phyloP scores from a whole-genome alignment of 2,797 vertebrate genomes.

The Parotocinclus haroldoi region DNA sequence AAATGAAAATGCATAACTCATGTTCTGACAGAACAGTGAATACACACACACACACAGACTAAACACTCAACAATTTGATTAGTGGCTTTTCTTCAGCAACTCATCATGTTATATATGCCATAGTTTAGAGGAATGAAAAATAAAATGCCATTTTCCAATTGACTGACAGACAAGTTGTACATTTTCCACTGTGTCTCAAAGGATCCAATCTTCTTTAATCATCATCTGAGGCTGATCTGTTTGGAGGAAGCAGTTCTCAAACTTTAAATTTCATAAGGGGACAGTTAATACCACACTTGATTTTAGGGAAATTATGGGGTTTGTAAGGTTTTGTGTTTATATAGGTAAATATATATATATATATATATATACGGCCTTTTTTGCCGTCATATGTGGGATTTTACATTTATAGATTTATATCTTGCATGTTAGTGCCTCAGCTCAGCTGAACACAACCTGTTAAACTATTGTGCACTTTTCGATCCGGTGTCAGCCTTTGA shows the following conservation, averaged over 20 bases:
- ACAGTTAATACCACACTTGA: slow-evolving; percentile 9
- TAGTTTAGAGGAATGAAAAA: no score
- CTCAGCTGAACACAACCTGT: no score
- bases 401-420: no score
- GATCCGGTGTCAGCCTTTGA: slow-evolving; percentile 13
- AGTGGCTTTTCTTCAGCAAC: slow-evolving; percentile 27
- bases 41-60: not conserved
- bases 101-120: slow-evolving; percentile 30
- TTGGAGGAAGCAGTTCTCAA: slow-evolving; percentile 4
- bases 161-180: slow-evolving; percentile 22
- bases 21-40: slow-evolving; percentile 24
- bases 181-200: slow-evolving; percentile 16
- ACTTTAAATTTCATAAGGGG: slow-evolving; percentile 13
- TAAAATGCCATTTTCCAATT: slow-evolving; percentile 16
- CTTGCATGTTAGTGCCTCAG: no score
- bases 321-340: not conserved
- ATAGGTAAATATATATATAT: no score
- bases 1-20: slow-evolving; percentile 32
- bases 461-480: slow-evolving; percentile 11
- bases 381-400: no score
- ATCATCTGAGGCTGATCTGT: slow-evolving; percentile 31
- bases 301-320: slow-evolving; percentile 17
- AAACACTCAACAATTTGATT: slow-evolving; percentile 37
- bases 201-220: slow-evolving; percentile 20
- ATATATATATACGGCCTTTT: no score